Percentiles rank a stretch among this genome's conserved stretches.
Conservation (phyloP, 2,113 vertebrate genomes). For the Clarias batrachus region DNA sequence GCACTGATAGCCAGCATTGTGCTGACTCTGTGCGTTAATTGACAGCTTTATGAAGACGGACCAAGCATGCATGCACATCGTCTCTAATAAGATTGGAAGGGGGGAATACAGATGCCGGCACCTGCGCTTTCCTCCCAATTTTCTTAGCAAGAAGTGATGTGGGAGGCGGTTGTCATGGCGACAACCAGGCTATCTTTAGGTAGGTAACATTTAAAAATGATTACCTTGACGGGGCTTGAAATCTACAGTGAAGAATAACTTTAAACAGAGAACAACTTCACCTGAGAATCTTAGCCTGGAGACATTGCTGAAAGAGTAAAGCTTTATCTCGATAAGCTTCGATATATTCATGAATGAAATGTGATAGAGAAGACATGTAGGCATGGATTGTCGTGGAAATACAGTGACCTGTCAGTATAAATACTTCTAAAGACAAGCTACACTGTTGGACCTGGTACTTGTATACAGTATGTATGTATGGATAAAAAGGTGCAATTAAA, state of each 20-base stretch:
- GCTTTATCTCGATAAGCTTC: conserved; percentile 1
- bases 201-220: conserved; percentile 55
- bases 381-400: neutral
- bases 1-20: conserved; percentile 15
- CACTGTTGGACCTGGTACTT: neutral
- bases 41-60: conserved; percentile 53
- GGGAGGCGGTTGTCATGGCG: conserved; percentile 54
- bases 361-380: neutral
- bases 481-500: neutral
- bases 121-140: conserved; percentile 50
- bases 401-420: neutral
- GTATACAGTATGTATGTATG: neutral
- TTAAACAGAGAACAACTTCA: conserved; percentile 8
- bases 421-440: neutral
- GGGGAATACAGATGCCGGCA: conserved; percentile 44
- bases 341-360: neutral
- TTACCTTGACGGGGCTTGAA: conserved; percentile 40
- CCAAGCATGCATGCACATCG: conserved; percentile 30
- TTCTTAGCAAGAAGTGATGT: conserved; percentile 52
- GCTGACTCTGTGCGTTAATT: conserved; percentile 42
- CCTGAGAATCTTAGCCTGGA: neutral
- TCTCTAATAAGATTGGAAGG: conserved; percentile 43
- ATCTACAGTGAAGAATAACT: conserved; percentile 8
- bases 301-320: neutral
- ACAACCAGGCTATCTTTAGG: conserved; percentile 55